These are phyloP conservation scores for Malacosoma neustria DNA, from an alignment of 2,888 invertebrate species.

Conservation along the genomic window DNA sequence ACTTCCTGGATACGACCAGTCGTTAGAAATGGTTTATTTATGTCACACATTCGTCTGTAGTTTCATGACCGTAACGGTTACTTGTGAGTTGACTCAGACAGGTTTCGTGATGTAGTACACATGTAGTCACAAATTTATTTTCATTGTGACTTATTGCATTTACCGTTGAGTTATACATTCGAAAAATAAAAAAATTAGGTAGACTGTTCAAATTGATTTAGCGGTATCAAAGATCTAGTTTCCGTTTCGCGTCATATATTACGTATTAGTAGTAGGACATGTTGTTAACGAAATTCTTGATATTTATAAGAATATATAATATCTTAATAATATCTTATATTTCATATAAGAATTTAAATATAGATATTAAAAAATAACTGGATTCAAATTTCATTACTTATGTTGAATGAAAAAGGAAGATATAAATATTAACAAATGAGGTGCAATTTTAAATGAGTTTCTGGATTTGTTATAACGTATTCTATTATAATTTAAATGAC, in stretches of 20 bases:
- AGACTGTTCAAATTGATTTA: slow-evolving; percentile 16
- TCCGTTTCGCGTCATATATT: slow-evolving; percentile 2
- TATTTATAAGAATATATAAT: too few relatives aligned
- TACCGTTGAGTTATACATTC: slow-evolving; percentile 35
- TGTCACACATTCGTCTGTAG: slow-evolving; percentile 11
- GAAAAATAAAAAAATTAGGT: slow-evolving; percentile 34
- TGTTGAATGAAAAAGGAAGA: too few relatives aligned
- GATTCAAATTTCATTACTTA: too few relatives aligned
- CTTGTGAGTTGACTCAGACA: slow-evolving; percentile 13
- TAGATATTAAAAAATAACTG: too few relatives aligned
- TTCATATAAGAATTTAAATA: too few relatives aligned
- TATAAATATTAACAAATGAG: too few relatives aligned
- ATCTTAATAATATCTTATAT: too few relatives aligned
- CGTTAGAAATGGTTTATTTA: slow-evolving; percentile 4
- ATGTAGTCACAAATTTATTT: slow-evolving; percentile 23
- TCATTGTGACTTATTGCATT: slow-evolving; percentile 35
- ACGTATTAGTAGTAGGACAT: not conserved
- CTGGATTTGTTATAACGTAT: too few relatives aligned
- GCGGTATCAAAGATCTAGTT: slow-evolving; percentile 19
- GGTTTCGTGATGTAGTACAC: slow-evolving; percentile 20
- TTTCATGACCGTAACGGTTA: slow-evolving; percentile 19
- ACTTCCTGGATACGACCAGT: too few relatives aligned
- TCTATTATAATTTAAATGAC: too few relatives aligned
- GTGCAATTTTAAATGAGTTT: too few relatives aligned
- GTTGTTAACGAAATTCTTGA: too few relatives aligned